These are phyloP conservation scores for Drosophila infuscata DNA, from an alignment of 2,888 invertebrate genomes.

Conservation along the genomic window DNA sequence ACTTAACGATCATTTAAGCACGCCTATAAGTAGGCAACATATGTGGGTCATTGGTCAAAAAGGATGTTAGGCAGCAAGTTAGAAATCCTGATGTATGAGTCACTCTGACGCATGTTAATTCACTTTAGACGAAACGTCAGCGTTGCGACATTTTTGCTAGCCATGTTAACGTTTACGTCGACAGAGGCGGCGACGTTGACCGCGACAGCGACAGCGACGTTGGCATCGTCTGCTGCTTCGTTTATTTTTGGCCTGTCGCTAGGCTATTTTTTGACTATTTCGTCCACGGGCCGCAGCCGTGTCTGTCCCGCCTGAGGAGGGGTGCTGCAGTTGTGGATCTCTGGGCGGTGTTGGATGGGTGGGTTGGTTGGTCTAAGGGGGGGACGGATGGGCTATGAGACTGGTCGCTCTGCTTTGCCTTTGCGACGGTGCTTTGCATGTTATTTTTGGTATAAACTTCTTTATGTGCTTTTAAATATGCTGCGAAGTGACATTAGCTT, in stretches of 20 bases:
- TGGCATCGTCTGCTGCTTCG: slow-evolving; percentile 63
- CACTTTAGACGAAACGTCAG: slow-evolving; percentile 61
- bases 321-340: slow-evolving; percentile 10
- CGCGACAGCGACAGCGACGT: slow-evolving; percentile 15
- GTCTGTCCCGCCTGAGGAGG: slow-evolving; percentile 36
- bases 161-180: background rate
- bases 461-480: slow-evolving; percentile 81
- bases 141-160: slow-evolving; percentile 33
- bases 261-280: slow-evolving; percentile 74
- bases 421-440: slow-evolving; percentile 43
- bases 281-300: slow-evolving; percentile 56
- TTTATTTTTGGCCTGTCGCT: slow-evolving; percentile 71
- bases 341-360: slow-evolving; percentile 1
- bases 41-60: slow-evolving; percentile 9
- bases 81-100: slow-evolving; percentile 30
- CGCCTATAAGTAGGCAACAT: slow-evolving; percentile 64
- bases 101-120: slow-evolving; percentile 36
- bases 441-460: slow-evolving; percentile 80
- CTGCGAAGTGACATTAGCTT: slow-evolving; percentile 80
- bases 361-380: background rate
- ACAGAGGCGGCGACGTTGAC: slow-evolving; percentile 2
- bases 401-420: slow-evolving; percentile 23
- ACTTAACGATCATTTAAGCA: background rate
- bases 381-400: slow-evolving; percentile 10
- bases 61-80: background rate